phyloP scores from a whole-genome alignment of 2,113 vertebrate species.

The Thalassarche chlororhynchos region DNA sequence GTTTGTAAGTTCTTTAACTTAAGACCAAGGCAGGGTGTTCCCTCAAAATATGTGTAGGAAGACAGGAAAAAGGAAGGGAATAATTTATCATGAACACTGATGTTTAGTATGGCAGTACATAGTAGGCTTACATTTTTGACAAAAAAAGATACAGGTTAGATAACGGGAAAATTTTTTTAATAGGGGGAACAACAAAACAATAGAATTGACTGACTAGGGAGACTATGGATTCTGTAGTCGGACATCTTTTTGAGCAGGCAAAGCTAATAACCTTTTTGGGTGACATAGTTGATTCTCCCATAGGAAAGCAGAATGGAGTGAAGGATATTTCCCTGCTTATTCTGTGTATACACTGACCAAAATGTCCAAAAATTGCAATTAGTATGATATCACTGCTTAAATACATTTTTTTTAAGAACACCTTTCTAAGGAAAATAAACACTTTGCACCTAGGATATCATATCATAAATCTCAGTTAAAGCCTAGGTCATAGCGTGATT shows the following conservation, averaged over 20 bases:
- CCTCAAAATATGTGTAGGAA: not conserved
- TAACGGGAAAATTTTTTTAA: not conserved
- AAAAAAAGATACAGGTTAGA: not conserved
- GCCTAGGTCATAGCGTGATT: not conserved
- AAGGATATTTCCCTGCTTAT: not conserved
- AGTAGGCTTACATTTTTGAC: not conserved
- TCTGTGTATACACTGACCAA: not conserved
- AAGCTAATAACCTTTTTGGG: not conserved
- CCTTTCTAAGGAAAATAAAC: not conserved
- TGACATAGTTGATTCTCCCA: not conserved
- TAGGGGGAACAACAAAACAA: not conserved
- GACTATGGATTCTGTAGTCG: not conserved
- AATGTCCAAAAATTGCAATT: not conserved
- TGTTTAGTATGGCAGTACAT: not conserved
- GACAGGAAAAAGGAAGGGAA: not conserved
- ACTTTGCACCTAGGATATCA: not conserved
- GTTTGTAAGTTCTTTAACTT: not conserved
- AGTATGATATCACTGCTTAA: not conserved
- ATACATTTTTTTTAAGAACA: not conserved
- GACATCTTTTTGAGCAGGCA: not conserved
- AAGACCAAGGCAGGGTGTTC: not conserved
- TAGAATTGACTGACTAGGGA: not conserved
- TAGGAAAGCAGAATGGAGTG: not conserved
- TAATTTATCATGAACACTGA: not conserved
- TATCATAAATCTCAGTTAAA: not conserved